Conservation (phyloP, 2,888 invertebrate genomes). For the Pharmacophagus antenor region DNA sequence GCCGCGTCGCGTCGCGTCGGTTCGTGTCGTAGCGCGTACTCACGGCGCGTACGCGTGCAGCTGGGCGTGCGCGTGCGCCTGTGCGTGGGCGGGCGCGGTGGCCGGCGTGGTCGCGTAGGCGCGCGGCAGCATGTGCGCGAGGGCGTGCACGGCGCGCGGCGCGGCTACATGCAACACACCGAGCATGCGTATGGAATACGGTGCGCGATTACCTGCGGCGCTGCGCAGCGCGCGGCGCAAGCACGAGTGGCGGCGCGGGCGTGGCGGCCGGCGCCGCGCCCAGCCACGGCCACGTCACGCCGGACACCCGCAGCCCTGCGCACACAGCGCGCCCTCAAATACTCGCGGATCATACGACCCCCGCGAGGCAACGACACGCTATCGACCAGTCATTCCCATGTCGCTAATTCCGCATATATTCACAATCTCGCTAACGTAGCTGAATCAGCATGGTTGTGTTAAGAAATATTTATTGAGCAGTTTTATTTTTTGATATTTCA, state of each 20-base stretch:
- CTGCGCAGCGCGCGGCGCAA: conserved; percentile 87
- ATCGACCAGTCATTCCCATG: background rate
- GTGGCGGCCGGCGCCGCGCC: conserved; percentile 82
- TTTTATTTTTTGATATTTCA: background rate
- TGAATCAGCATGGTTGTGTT: background rate
- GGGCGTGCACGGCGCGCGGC: conserved; percentile 85
- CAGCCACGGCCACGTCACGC: conserved; percentile 89
- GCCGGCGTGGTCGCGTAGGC: conserved; percentile 87
- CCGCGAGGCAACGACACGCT: conserved; percentile 22
- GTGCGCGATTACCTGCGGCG: conserved; percentile 84
- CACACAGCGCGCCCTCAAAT: conserved; percentile 67
- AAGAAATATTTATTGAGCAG: background rate
- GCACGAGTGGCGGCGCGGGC: conserved; percentile 85
- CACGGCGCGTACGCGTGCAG: conserved; percentile 95
- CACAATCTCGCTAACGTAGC: background rate
- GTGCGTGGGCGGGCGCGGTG: conserved; percentile 85
- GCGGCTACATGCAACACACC: conserved; percentile 82
- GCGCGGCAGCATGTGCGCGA: conserved; percentile 81
- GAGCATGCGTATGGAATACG: conserved; percentile 52
- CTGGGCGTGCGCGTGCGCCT: conserved; percentile 68
- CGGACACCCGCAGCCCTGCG: conserved; percentile 89
- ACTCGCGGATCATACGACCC: conserved; percentile 41
- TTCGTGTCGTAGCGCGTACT: conserved; percentile 78
- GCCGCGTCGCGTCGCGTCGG: conserved; percentile 31
- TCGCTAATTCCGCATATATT: background rate